phyloP scores from a whole-genome alignment of 2,797 vertebrate species.

The Pseudochromis fuscus region DNA sequence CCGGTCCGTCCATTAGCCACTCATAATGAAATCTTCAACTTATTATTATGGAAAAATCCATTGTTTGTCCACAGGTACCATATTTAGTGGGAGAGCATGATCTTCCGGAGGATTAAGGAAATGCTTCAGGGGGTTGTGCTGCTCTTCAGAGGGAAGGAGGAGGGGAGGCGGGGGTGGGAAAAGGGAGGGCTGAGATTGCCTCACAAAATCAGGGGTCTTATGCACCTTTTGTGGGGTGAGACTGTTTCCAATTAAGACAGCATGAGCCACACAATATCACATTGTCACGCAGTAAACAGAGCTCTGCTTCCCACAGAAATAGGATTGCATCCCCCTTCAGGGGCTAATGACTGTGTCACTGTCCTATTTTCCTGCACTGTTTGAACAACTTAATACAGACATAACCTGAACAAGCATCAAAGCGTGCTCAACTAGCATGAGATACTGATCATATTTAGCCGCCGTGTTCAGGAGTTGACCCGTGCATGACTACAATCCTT shows the following conservation, averaged over 20 bases:
- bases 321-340: slow-evolving; percentile 73
- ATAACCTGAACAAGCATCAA: slow-evolving; percentile 61
- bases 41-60: slow-evolving; percentile 86
- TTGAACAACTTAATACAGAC: slow-evolving; percentile 62
- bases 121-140: slow-evolving; percentile 78
- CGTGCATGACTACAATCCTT: slow-evolving; percentile 76
- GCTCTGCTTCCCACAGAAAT: slow-evolving; percentile 77
- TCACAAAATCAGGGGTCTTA: slow-evolving; percentile 79
- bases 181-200: slow-evolving; percentile 74
- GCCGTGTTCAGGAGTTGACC: slow-evolving; percentile 78
- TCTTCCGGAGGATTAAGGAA: slow-evolving; percentile 83
- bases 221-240: slow-evolving; percentile 82
- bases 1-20: slow-evolving; percentile 77
- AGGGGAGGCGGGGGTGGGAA: slow-evolving; percentile 53
- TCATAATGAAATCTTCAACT: slow-evolving; percentile 83
- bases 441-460: slow-evolving; percentile 82
- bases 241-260: slow-evolving; percentile 85
- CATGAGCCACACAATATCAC: slow-evolving; percentile 81
- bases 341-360: slow-evolving; percentile 72
- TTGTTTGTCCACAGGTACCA: slow-evolving; percentile 85
- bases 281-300: slow-evolving; percentile 85
- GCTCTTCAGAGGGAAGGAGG: slow-evolving; percentile 72
- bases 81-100: slow-evolving; percentile 81
- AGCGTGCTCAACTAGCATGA: slow-evolving; percentile 46
- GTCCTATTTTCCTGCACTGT: slow-evolving; percentile 64